These are phyloP conservation scores for Parnassius apollo DNA, from an alignment of 2,888 invertebrate genomes.

Conservation along the genomic window DNA sequence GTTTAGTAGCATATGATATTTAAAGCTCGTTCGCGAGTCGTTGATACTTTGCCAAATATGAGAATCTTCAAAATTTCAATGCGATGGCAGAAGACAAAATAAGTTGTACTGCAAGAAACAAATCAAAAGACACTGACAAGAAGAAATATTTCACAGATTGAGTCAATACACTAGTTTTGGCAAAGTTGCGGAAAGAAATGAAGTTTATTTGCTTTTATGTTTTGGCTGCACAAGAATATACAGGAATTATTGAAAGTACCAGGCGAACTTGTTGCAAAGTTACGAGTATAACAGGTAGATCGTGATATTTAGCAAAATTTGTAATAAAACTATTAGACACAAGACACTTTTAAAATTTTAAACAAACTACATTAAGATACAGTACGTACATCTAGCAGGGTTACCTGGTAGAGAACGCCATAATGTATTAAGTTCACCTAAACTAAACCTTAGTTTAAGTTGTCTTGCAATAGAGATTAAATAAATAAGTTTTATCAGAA, in stretches of 20 bases:
- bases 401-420: too few relatives aligned
- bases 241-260: constrained; percentile 9
- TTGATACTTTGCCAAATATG: constrained; percentile 24
- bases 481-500: too few relatives aligned
- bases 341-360: not conserved
- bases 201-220: constrained; percentile 10
- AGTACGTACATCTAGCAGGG: too few relatives aligned
- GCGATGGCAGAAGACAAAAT: constrained; percentile 24
- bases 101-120: constrained; percentile 21
- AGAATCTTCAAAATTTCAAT: constrained; percentile 23
- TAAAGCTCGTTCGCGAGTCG: constrained; percentile 12
- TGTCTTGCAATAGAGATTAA: too few relatives aligned
- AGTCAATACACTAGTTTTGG: constrained; percentile 20
- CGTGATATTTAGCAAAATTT: constrained; percentile 7
- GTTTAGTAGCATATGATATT: constrained; percentile 9
- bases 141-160: constrained; percentile 16
- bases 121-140: constrained; percentile 22
- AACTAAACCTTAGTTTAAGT: too few relatives aligned
- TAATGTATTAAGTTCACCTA: too few relatives aligned
- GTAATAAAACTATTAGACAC: not conserved
- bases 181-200: constrained; percentile 8
- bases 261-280: constrained; percentile 15
- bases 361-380: too few relatives aligned
- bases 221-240: constrained; percentile 3
- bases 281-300: constrained; percentile 10